These are phyloP conservation scores for Imbricaverruca yamaguchii DNA, from an alignment of 2,888 invertebrate genomes.

Conservation along the genomic window DNA sequence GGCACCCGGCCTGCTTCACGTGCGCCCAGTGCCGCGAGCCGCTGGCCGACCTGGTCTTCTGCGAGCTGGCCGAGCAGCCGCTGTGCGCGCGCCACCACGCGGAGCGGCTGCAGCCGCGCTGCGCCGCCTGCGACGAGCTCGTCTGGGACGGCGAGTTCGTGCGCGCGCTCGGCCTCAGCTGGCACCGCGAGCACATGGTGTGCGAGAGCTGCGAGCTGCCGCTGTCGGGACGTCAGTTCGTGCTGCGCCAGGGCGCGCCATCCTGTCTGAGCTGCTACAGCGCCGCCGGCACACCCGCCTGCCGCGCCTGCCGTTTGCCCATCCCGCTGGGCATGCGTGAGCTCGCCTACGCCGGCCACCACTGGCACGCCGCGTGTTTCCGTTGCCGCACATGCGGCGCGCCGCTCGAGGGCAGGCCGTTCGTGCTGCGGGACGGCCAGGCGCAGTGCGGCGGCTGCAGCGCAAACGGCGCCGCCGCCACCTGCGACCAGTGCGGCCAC, in stretches of 20 bases:
- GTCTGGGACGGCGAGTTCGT: neutral
- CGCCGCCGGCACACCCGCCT: neutral
- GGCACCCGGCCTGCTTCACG: constrained; percentile 4
- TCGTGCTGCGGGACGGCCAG: neutral
- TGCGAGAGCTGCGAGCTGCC: neutral
- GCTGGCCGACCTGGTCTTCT: constrained; percentile 4
- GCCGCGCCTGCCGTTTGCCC: neutral
- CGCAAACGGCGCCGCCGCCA: neutral
- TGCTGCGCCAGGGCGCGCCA: neutral
- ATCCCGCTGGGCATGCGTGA: neutral
- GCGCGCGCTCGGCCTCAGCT: neutral
- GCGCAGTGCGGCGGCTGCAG: neutral
- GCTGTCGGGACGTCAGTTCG: neutral
- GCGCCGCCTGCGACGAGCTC: constrained; percentile 4
- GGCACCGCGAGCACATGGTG: neutral
- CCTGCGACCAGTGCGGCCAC: neutral
- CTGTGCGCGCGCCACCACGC: neutral
- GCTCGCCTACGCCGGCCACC: neutral
- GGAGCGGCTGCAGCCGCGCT: neutral
- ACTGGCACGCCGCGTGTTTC: neutral
- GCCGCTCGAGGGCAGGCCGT: constrained; percentile 5
- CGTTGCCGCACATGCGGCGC: neutral
- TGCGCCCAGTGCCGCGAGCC: neutral
- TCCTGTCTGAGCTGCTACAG: neutral
- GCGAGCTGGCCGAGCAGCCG: neutral